Conservation (phyloP, 2,797 vertebrate species). For the Steatocranus sp. region DNA sequence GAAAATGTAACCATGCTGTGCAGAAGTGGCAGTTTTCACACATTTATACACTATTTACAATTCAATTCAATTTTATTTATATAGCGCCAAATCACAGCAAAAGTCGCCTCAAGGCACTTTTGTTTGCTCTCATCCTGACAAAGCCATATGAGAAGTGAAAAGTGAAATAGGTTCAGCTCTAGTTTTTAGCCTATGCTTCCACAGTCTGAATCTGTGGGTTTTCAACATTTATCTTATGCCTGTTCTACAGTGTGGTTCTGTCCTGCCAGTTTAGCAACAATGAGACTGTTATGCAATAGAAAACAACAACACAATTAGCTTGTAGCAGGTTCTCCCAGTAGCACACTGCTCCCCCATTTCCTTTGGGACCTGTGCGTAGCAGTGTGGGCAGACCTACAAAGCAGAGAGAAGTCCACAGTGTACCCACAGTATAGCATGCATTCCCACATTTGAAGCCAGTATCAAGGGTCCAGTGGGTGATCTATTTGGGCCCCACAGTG, state of each 20-base stretch:
- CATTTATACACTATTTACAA: neutral
- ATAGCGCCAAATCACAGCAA: too few species aligned
- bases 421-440: neutral
- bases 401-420: neutral
- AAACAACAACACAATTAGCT: neutral
- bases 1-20: neutral
- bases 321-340: neutral
- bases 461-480: neutral
- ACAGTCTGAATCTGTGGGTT: neutral
- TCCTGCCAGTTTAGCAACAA: neutral
- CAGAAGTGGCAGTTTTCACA: neutral
- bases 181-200: neutral
- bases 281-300: rapidly evolving
- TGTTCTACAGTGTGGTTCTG: rapidly evolving
- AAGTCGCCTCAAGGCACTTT: too few species aligned
- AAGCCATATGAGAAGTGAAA: neutral
- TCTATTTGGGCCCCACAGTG: rapidly evolving
- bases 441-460: neutral
- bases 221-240: neutral
- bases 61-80: too few species aligned
- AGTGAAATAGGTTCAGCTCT: neutral
- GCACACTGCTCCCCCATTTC: too few species aligned
- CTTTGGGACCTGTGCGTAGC: too few species aligned
- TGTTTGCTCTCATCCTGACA: neutral
- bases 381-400: neutral